Evolutionary conservation across 2,797 vertebrate genomes (phyloP).

Genomic region (Peromyscus nudipes): DNA sequence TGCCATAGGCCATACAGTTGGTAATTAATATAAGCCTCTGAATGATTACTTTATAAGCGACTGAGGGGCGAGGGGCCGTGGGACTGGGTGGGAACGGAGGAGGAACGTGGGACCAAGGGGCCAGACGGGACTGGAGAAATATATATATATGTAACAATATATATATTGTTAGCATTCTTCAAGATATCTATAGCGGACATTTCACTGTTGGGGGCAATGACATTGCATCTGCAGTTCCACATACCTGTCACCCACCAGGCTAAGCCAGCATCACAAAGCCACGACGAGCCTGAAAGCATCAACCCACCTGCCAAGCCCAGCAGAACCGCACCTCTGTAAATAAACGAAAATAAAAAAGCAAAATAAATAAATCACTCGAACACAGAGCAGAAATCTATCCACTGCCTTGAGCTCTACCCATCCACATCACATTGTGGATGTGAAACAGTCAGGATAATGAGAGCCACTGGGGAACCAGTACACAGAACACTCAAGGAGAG

Average conservation of each 20-base stretch:
- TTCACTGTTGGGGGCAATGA: background rate
- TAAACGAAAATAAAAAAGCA: background rate
- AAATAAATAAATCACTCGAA: background rate
- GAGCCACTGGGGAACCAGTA: background rate
- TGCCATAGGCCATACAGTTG: too few relatives aligned
- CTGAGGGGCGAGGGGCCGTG: too few relatives aligned
- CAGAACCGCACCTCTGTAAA: slow-evolving; percentile 73
- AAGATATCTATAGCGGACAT: background rate
- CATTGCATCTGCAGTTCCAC: background rate
- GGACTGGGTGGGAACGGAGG: too few relatives aligned
- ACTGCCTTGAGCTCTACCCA: background rate
- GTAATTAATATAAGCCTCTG: too few relatives aligned
- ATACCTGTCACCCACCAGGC: slow-evolving; percentile 80
- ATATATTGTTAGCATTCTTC: background rate
- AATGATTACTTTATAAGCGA: too few relatives aligned
- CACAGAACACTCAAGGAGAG: background rate
- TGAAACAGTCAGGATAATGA: background rate
- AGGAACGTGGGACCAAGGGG: too few relatives aligned
- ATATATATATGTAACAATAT: too few relatives aligned
- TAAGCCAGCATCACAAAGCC: slow-evolving; percentile 42
- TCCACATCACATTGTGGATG: background rate
- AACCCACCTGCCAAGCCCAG: slow-evolving; percentile 72
- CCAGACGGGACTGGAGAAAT: too few relatives aligned
- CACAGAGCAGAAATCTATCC: background rate
- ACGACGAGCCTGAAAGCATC: slow-evolving; percentile 15